Evolutionary conservation across 1,140 invertebrate genomes (phyloP).

Genomic region (Temnothorax curvispinosus): DNA sequence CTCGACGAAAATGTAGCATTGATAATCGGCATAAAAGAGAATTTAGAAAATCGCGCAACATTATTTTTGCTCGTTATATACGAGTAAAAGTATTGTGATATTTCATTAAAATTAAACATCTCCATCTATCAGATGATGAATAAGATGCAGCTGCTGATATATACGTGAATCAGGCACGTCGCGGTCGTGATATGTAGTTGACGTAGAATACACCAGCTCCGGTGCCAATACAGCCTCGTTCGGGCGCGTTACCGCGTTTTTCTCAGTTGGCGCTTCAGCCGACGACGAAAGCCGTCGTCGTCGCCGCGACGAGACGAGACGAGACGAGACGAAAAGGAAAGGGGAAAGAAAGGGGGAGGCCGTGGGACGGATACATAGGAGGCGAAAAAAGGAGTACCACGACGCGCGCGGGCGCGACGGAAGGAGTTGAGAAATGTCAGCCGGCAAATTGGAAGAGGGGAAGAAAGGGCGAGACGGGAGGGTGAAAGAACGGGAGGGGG

Average conservation of each 20-base stretch:
- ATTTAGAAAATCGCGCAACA: not conserved
- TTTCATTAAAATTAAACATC: conserved; percentile 10
- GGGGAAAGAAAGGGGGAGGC: not conserved
- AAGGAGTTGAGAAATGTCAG: conserved; percentile 80
- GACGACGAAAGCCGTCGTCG: conserved; percentile 63
- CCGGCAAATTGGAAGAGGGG: conserved; percentile 79
- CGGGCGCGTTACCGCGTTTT: conserved; percentile 57
- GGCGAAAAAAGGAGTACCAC: conserved; percentile 50
- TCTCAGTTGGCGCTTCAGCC: conserved; percentile 30
- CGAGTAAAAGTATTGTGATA: not conserved
- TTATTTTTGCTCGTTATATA: not conserved
- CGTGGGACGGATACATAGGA: conserved; percentile 20
- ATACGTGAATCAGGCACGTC: not conserved
- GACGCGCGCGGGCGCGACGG: conserved; percentile 43
- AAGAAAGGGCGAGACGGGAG: conserved; percentile 64
- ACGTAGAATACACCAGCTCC: conserved; percentile 14
- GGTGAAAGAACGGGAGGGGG: conserved; percentile 6
- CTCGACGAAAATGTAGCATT: not conserved
- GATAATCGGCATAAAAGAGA: not conserved
- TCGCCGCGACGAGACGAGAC: not conserved
- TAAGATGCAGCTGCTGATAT: not conserved
- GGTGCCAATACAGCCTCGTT: not conserved
- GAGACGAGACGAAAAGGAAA: conserved; percentile 4
- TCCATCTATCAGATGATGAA: not conserved
- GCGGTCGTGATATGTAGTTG: not conserved